Percentiles rank a stretch among this genome's conserved stretches.
phyloP scores from a whole-genome alignment of 2,797 vertebrate genomes.

The Chiropotes sagulatus region DNA sequence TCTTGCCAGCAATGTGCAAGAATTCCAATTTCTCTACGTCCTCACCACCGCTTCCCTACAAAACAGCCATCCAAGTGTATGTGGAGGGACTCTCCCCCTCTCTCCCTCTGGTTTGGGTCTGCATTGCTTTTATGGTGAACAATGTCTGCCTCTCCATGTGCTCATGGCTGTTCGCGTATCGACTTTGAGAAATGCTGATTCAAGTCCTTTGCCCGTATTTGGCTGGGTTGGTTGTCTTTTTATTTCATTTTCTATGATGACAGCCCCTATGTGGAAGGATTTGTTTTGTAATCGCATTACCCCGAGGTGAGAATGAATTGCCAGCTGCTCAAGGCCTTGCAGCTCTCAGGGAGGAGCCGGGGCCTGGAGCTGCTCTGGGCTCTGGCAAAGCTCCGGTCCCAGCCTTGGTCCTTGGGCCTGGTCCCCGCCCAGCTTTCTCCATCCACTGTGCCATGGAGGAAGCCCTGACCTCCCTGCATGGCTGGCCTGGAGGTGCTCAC shows the following conservation, averaged over 20 bases:
- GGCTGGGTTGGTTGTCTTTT: not conserved
- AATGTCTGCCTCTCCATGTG: not conserved
- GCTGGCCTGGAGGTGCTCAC: not conserved
- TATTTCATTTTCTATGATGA: not conserved
- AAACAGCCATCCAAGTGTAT: too few relatives aligned
- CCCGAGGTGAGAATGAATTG: too few relatives aligned
- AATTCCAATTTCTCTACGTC: too few relatives aligned
- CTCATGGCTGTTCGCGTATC: not conserved
- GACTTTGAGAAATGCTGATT: too few relatives aligned
- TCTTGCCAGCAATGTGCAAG: too few relatives aligned
- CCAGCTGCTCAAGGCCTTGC: not conserved
- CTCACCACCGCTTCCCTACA: not conserved
- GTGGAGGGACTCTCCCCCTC: not conserved
- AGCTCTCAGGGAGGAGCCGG: not conserved
- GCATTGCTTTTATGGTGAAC: not conserved
- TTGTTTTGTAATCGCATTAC: not conserved
- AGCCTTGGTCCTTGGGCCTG: not conserved
- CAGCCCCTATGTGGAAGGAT: not conserved
- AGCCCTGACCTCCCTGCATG: not conserved
- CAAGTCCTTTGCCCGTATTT: too few relatives aligned
- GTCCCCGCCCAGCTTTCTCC: not conserved
- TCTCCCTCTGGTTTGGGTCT: not conserved
- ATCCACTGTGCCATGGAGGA: not conserved
- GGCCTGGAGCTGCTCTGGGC: not conserved
- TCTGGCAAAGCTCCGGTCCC: not conserved